Percentiles rank a stretch among this genome's conserved stretches.
Conservation (phyloP, 2,888 invertebrate genomes). For the Drosophila sordidula region DNA sequence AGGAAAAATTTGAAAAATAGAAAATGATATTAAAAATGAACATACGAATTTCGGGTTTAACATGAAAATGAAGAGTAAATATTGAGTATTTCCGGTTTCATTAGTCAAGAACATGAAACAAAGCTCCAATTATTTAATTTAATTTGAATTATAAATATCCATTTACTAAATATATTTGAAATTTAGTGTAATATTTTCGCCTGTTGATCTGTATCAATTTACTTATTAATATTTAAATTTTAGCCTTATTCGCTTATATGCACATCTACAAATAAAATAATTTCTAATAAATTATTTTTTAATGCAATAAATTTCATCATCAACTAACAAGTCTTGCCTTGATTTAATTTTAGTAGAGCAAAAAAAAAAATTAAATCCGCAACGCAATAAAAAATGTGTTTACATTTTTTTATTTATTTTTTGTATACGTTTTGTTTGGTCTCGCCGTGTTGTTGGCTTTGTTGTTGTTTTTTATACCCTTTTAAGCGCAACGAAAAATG, state of each 20-base stretch:
- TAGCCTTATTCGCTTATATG: too few species aligned
- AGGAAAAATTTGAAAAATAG: background rate
- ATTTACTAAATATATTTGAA: too few species aligned
- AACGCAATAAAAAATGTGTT: slow-evolving; percentile 70
- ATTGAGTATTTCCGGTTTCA: too few species aligned
- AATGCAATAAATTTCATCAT: background rate
- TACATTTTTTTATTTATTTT: slow-evolving; percentile 23
- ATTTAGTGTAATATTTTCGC: too few species aligned
- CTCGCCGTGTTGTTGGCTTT: slow-evolving; percentile 15
- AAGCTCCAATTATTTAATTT: too few species aligned
- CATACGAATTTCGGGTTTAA: background rate
- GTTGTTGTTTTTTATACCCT: slow-evolving; percentile 28
- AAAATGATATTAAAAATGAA: background rate
- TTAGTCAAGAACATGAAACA: too few species aligned
- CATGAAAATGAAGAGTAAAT: too few species aligned
- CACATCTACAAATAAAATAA: too few species aligned
- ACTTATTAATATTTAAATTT: too few species aligned
- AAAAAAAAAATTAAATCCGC: slow-evolving; percentile 17
- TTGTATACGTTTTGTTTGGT: slow-evolving; percentile 9
- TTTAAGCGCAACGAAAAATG: slow-evolving; percentile 67
- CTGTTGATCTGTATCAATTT: too few species aligned
- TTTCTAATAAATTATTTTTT: background rate
- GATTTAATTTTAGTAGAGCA: slow-evolving; percentile 13
- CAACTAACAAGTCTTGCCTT: background rate
- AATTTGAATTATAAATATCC: too few species aligned